Evolutionary conservation across 2,888 invertebrate species (phyloP), one percentile per base, ranked within the genome.

Genomic region (Eupithecia vulgata): DNA sequence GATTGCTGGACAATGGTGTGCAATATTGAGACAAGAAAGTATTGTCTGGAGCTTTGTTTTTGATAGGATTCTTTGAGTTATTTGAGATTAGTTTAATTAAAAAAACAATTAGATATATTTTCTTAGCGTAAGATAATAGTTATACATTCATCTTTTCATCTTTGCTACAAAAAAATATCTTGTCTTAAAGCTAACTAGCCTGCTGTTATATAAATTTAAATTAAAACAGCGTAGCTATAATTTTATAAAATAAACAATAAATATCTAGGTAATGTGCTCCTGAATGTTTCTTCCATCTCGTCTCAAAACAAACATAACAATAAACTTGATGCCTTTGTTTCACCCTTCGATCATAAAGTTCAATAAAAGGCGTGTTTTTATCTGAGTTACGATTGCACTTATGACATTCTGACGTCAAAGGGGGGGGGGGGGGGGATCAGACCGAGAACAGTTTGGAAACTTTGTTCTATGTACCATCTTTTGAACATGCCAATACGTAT

Each of bases 1-100:
- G 86, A 88, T 89, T 84, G 81, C 48, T 65, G 69, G 76, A 35
- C 72, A 48, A 78, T 6, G 30, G 34, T 75, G 78, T 75, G 59
- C 66, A 73, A 21, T 8, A 37, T 6, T 8, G 67, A 15, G 61
- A 25, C 77, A 79, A 34, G 62, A 74, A 76, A 21, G 5, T 65
- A 40, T 65, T 37, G 13, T 12, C 21, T 8, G 10, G 6, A n/a
- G 17, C 17, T 2, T n/a, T n/a, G 48, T 48, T 48, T 48, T 5
- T 48, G 2, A 30, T 45, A 5, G 17, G 45, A 45, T 45, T 45
- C 6, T 45, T 1, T 40, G 2, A 40, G 2, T 40, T 40, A 30
- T 40, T 2, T 40, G 2, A 40, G 2, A 40, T 12, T 12, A n/a
- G n/a, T n/a, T n/a, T n/a, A n/a, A n/a, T n/a, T n/a, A n/a, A n/a